These are phyloP conservation scores for Lamellibrachia luymesi DNA, from an alignment of 1,140 invertebrate genomes.

Conservation along the genomic window DNA sequence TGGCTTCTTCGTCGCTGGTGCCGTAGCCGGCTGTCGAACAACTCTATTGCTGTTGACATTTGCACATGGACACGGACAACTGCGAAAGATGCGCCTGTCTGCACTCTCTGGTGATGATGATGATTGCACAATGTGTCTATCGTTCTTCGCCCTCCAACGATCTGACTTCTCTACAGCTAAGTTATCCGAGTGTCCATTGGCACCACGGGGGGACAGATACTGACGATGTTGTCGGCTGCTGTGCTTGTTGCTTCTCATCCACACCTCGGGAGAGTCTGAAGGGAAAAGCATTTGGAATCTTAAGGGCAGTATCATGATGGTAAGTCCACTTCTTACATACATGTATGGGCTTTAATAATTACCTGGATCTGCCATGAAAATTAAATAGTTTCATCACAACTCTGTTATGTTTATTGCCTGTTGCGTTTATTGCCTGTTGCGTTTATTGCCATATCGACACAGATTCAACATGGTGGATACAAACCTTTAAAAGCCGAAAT, in stretches of 20 bases:
- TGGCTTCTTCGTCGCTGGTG: background rate
- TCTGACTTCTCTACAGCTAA: background rate
- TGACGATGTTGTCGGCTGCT: background rate
- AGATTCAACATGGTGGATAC: too few species aligned
- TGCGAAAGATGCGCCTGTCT: background rate
- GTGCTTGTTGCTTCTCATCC: background rate
- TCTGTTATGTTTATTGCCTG: too few species aligned
- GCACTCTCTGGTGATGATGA: background rate
- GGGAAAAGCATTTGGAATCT: background rate
- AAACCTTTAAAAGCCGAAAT: too few species aligned
- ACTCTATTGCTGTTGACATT: background rate
- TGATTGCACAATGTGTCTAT: background rate
- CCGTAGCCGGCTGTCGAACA: background rate
- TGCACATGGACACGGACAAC: background rate
- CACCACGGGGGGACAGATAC: background rate
- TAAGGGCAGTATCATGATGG: too few species aligned
- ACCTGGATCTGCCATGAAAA: too few species aligned
- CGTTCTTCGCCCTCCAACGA: background rate
- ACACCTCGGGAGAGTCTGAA: background rate
- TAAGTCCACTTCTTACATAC: too few species aligned
- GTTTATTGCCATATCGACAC: too few species aligned
- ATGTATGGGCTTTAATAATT: too few species aligned
- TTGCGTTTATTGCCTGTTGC: too few species aligned
- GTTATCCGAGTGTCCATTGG: background rate
- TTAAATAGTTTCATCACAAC: too few species aligned